A percentile compares a stretch with the other conserved stretches of the same genome.
Evolutionary conservation across 2,113 vertebrate species (phyloP).

Genomic region (Sturnira hondurensis): DNA sequence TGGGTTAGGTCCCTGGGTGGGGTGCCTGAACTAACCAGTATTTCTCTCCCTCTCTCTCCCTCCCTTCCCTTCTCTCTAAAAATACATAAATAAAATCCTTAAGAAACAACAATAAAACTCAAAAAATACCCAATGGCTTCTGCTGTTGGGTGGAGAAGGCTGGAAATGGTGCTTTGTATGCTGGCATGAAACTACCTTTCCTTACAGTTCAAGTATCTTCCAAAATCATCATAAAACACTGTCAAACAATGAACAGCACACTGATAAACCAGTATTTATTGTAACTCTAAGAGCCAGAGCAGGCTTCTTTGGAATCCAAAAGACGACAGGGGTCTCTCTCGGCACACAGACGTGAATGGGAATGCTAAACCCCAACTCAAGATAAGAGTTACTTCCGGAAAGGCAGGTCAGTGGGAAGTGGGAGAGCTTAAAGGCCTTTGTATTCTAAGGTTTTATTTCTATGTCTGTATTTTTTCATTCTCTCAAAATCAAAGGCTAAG

Average conservation of each 20-base stretch:
- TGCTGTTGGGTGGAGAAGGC: not conserved
- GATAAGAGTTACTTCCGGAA: not conserved
- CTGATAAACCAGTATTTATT: not conserved
- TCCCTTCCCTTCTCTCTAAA: too few relatives aligned
- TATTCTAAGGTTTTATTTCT: not conserved
- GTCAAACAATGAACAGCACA: not conserved
- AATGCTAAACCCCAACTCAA: not conserved
- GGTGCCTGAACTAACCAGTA: too few relatives aligned
- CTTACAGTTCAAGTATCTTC: not conserved
- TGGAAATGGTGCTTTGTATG: too few relatives aligned
- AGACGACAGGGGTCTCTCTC: not conserved
- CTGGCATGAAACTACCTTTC: not conserved
- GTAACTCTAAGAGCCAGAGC: not conserved
- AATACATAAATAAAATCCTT: too few relatives aligned
- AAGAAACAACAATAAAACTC: not conserved
- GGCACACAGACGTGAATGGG: not conserved
- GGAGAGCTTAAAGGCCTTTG: not conserved
- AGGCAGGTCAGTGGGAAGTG: not conserved
- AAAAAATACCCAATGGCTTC: not conserved
- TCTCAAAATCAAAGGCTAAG: not conserved
- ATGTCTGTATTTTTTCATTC: not conserved
- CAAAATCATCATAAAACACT: not conserved
- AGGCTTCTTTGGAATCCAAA: not conserved
- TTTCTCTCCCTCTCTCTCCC: too few relatives aligned
- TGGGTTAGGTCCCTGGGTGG: too few relatives aligned